Percentiles rank a stretch among this genome's conserved stretches.
These are phyloP conservation scores for Artemia franciscana DNA, from an alignment of 1,140 invertebrate genomes.

Conservation along the genomic window DNA sequence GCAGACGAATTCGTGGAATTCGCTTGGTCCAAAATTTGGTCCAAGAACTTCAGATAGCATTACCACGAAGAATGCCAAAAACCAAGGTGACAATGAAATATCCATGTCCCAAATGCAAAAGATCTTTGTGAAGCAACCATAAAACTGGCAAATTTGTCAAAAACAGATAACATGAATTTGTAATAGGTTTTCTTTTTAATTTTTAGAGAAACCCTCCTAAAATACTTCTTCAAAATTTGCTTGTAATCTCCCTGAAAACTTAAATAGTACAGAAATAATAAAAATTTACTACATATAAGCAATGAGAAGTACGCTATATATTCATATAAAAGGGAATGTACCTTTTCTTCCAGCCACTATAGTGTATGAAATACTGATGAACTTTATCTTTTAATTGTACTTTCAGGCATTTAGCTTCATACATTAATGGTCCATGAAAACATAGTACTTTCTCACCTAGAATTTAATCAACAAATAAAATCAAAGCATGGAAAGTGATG, in stretches of 20 bases:
- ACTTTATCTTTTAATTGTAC: constrained; percentile 57
- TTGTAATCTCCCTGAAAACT: no score
- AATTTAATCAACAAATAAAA: constrained; percentile 14
- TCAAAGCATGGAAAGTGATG: constrained; percentile 4
- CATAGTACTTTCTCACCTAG: constrained; percentile 83
- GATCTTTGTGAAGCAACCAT: no score
- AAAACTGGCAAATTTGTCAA: no score
- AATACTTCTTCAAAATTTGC: no score
- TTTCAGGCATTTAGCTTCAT: constrained; percentile 86
- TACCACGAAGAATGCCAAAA: no score
- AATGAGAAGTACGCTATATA: background rate
- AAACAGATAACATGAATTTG: background rate
- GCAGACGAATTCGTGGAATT: no score
- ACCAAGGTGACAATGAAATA: no score
- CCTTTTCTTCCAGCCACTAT: constrained; percentile 96
- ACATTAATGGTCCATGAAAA: constrained; percentile 80
- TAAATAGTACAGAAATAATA: background rate
- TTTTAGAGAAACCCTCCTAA: no score
- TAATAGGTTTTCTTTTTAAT: constrained; percentile 2
- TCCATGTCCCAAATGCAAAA: no score
- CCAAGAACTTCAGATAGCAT: no score
- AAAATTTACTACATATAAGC: background rate
- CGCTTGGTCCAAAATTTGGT: no score
- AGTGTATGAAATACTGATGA: constrained; percentile 79
- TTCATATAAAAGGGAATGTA: constrained; percentile 32